A percentile compares a stretch with the other conserved stretches of the same genome.
phyloP scores from a whole-genome alignment of 2,797 vertebrate species.

The Falco naumanni region DNA sequence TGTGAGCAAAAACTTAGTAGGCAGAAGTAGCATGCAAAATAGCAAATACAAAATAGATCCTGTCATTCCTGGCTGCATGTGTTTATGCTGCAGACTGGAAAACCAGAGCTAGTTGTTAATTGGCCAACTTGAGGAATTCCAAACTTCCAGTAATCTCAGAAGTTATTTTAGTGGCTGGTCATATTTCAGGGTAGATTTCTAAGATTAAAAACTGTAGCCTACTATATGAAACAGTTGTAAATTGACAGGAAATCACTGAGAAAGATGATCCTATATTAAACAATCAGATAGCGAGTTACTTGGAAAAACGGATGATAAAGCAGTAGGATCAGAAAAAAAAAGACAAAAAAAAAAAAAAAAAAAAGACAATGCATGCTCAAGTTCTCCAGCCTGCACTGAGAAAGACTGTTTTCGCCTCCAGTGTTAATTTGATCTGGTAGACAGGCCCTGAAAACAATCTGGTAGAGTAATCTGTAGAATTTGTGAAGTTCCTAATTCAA shows the following conservation, averaged over 20 bases:
- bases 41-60: background rate
- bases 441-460: background rate
- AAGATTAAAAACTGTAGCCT: background rate
- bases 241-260: background rate
- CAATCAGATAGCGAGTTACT: background rate
- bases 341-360: background rate
- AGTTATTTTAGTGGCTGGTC: background rate
- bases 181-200: background rate
- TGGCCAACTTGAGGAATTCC: background rate
- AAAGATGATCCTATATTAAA: background rate
- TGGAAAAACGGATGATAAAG: background rate
- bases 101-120: background rate
- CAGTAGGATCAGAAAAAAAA: background rate
- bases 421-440: background rate
- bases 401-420: background rate
- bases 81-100: background rate
- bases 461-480: background rate
- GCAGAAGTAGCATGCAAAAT: background rate
- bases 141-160: background rate
- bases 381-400: background rate
- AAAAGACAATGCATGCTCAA: background rate
- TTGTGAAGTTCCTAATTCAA: background rate
- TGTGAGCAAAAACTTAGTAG: background rate
- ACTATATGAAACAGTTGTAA: background rate
- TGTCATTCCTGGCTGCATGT: background rate